These are phyloP conservation scores for Platycercus adscitus DNA, from an alignment of 2,113 vertebrate species.

Conservation along the genomic window DNA sequence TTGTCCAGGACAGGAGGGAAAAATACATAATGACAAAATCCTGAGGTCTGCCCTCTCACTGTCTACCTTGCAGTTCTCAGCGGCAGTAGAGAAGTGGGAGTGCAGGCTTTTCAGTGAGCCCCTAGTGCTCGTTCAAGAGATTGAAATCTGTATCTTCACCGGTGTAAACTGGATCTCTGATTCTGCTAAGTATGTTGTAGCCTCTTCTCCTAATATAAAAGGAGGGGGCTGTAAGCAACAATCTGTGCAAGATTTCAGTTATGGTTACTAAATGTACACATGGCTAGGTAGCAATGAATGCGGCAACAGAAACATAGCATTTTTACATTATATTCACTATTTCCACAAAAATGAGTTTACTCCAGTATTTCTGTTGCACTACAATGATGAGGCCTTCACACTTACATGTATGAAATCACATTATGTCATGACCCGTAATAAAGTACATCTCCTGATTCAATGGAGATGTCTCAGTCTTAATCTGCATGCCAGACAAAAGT, in stretches of 20 bases:
- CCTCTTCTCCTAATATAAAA: not conserved
- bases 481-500: not conserved
- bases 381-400: not conserved
- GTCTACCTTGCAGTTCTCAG: no score
- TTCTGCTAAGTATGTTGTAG: not conserved
- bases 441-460: not conserved
- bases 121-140: accelerated
- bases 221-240: accelerated
- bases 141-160: not conserved
- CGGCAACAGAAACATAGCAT: not conserved
- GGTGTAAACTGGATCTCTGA: not conserved
- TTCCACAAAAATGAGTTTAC: not conserved
- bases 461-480: not conserved
- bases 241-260: not conserved
- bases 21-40: not conserved
- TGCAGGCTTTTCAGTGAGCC: not conserved
- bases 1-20: not conserved
- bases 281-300: not conserved
- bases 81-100: not conserved
- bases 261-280: not conserved
- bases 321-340: not conserved
- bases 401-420: not conserved
- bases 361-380: not conserved
- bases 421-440: not conserved
- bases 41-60: not conserved